These are phyloP conservation scores for Jaculus jaculus DNA, from an alignment of 2,113 vertebrate species.

Conservation along the genomic window DNA sequence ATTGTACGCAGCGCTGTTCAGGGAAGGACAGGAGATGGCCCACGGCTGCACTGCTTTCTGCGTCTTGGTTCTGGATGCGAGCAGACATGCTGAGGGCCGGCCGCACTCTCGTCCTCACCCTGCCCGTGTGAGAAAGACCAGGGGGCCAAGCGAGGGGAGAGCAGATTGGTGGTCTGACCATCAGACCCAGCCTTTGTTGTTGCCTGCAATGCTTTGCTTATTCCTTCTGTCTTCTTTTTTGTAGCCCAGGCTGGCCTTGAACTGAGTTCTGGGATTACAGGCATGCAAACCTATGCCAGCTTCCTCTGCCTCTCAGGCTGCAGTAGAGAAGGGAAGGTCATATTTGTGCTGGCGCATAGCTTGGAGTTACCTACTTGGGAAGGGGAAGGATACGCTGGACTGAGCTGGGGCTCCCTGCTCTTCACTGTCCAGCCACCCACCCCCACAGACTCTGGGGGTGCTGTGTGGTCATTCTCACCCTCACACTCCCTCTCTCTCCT, in stretches of 20 bases:
- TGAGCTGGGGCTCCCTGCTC: background rate
- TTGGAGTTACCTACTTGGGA: background rate
- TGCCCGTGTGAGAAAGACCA: background rate
- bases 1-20: background rate
- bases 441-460: background rate
- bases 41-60: background rate
- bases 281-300: no score
- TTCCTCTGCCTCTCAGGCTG: background rate
- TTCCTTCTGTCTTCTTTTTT: background rate
- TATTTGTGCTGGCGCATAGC: background rate
- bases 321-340: background rate
- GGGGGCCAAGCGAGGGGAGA: background rate
- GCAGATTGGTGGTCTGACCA: background rate
- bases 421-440: background rate
- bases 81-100: no score
- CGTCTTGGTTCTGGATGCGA: background rate
- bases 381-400: background rate
- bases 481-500: slow-evolving; percentile 22
- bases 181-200: background rate
- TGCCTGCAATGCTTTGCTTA: background rate
- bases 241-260: background rate
- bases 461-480: background rate
- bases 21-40: background rate
- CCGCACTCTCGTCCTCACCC: background rate
- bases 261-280: background rate